A percentile compares a stretch with the other conserved stretches of the same genome.
Evolutionary conservation across 2,797 vertebrate species (phyloP).

Genomic region (Taeniopygia guttata): DNA sequence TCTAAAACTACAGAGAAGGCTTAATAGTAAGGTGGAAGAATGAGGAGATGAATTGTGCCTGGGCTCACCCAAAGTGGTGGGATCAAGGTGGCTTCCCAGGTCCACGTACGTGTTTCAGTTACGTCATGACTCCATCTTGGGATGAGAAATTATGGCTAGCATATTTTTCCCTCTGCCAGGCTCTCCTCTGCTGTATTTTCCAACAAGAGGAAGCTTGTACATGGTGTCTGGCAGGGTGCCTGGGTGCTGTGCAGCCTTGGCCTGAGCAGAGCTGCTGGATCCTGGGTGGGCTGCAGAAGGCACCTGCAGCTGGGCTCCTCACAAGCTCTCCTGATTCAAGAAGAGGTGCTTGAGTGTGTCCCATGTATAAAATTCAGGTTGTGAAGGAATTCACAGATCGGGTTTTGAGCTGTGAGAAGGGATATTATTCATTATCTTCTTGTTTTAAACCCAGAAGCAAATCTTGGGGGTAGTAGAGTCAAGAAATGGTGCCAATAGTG

Average conservation of each 20-base stretch:
- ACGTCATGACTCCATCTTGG: fast-evolving
- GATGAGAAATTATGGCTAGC: background rate
- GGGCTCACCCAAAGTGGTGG: fast-evolving
- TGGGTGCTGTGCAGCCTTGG: background rate
- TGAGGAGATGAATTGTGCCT: background rate
- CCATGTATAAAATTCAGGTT: background rate
- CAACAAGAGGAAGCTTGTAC: background rate
- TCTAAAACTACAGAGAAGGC: background rate
- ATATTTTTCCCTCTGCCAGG: background rate
- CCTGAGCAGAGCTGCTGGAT: background rate
- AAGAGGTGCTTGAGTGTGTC: background rate
- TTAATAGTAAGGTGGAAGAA: background rate
- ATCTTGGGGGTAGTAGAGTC: background rate
- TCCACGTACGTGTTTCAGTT: fast-evolving
- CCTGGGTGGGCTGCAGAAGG: background rate
- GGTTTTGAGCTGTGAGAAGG: background rate
- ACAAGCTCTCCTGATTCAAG: background rate
- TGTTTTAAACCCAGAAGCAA: background rate
- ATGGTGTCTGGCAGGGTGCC: background rate
- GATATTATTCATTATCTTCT: background rate
- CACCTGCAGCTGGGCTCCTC: background rate
- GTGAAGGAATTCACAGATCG: background rate
- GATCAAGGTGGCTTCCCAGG: background rate
- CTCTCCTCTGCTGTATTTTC: background rate
- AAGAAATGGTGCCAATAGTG: background rate